phyloP scores from a whole-genome alignment of 2,113 vertebrate genomes.

The Philantomba maxwellii region DNA sequence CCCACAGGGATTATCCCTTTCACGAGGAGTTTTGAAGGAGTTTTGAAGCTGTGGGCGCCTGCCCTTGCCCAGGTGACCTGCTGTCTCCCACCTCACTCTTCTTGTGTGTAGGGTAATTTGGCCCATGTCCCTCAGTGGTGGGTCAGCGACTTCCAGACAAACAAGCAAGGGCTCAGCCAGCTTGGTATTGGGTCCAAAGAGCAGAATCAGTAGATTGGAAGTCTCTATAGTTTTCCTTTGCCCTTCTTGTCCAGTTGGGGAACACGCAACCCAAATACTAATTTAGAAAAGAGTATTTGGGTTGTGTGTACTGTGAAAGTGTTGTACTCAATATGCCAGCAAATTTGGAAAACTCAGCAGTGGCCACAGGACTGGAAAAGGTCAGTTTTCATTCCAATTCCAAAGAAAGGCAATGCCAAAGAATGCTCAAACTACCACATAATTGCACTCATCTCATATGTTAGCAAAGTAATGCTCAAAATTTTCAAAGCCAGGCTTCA shows the following conservation, averaged over 20 bases:
- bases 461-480: neutral
- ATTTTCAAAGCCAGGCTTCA: neutral
- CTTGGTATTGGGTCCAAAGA: neutral
- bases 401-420: neutral
- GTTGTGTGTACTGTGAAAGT: neutral
- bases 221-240: neutral
- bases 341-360: neutral
- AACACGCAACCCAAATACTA: neutral
- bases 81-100: neutral
- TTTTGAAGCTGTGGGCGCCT: neutral
- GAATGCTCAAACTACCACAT: rapidly evolving
- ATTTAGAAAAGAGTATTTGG: neutral
- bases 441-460: neutral
- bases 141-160: neutral
- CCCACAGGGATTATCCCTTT: neutral
- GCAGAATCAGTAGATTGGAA: neutral
- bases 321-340: neutral
- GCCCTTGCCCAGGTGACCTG: neutral
- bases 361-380: neutral
- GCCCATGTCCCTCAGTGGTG: neutral
- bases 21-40: neutral
- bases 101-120: neutral
- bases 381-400: neutral
- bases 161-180: neutral
- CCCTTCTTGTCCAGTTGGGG: neutral